Conservation (phyloP, 2,888 invertebrate species). For the Idaea dimidiata region DNA sequence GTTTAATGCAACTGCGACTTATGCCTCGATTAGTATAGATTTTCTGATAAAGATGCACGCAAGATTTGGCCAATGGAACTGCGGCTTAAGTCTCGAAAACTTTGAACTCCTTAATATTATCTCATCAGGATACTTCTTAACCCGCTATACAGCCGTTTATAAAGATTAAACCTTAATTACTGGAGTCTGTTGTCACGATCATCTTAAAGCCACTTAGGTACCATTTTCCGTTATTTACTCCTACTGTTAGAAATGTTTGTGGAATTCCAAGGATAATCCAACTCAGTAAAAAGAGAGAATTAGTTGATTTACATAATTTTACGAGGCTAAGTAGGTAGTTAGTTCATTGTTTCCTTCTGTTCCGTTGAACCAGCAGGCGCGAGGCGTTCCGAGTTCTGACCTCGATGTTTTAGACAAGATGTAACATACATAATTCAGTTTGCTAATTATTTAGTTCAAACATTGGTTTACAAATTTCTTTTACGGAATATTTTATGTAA, state of each 20-base stretch:
- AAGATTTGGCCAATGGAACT: too few relatives aligned
- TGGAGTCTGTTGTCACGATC: background rate
- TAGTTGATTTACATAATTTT: slow-evolving; percentile 30
- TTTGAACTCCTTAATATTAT: background rate
- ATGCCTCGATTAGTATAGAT: too few relatives aligned
- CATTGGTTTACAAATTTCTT: background rate
- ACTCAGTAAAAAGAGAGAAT: slow-evolving; percentile 12
- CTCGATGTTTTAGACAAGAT: slow-evolving; percentile 34
- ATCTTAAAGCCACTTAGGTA: background rate
- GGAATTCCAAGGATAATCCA: slow-evolving; percentile 20
- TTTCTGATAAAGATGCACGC: too few relatives aligned
- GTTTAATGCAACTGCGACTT: too few relatives aligned
- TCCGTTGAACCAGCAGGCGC: slow-evolving; percentile 14
- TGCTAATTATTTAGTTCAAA: background rate
- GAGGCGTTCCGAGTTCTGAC: too few relatives aligned
- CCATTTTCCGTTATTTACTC: slow-evolving; percentile 4
- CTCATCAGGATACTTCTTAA: background rate
- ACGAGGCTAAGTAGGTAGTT: slow-evolving; percentile 16
- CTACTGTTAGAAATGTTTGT: slow-evolving; percentile 17
- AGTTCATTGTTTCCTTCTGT: slow-evolving; percentile 26
- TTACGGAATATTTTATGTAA: background rate
- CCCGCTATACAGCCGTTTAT: background rate
- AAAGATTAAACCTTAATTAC: background rate
- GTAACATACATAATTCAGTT: slow-evolving; percentile 29
- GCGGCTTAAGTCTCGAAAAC: background rate